Evolutionary conservation across 2,797 vertebrate species (phyloP).

Genomic region (Podarcis lilfordi): DNA sequence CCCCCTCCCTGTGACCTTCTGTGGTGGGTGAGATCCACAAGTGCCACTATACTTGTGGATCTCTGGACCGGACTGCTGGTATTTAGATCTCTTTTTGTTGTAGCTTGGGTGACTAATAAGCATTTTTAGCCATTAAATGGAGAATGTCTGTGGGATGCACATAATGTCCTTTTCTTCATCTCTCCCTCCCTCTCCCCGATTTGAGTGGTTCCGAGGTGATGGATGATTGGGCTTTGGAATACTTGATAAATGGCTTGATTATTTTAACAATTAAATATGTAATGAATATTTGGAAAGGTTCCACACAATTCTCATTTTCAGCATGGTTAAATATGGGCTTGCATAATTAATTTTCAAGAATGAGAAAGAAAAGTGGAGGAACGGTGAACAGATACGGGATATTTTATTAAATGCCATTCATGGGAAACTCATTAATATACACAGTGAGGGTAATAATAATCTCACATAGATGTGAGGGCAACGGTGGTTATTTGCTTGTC

Average conservation of each 20-base stretch:
- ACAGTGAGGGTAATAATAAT: constrained; percentile 62
- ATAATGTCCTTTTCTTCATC: constrained; percentile 44
- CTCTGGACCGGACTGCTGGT: neutral
- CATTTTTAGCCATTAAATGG: constrained; percentile 7
- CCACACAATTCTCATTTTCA: constrained; percentile 75
- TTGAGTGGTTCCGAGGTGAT: constrained; percentile 64
- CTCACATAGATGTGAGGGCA: constrained; percentile 49
- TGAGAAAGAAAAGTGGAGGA: constrained; percentile 71
- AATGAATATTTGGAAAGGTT: constrained; percentile 75
- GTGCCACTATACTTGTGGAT: neutral
- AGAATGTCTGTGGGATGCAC: constrained; percentile 7
- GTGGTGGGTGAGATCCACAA: neutral
- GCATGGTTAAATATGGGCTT: constrained; percentile 74
- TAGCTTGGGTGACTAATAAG: fast-evolving
- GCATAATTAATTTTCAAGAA: constrained; percentile 77
- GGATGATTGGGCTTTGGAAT: constrained; percentile 64
- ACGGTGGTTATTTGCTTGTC: constrained; percentile 53
- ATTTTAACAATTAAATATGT: constrained; percentile 79
- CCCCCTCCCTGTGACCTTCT: neutral
- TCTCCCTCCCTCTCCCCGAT: constrained; percentile 35
- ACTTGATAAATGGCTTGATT: constrained; percentile 74
- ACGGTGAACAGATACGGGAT: constrained; percentile 71
- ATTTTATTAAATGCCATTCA: constrained; percentile 76
- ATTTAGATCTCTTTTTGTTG: neutral
- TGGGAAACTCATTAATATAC: constrained; percentile 73